phyloP scores from a whole-genome alignment of 2,888 invertebrate genomes.

The Elysia crispata region DNA sequence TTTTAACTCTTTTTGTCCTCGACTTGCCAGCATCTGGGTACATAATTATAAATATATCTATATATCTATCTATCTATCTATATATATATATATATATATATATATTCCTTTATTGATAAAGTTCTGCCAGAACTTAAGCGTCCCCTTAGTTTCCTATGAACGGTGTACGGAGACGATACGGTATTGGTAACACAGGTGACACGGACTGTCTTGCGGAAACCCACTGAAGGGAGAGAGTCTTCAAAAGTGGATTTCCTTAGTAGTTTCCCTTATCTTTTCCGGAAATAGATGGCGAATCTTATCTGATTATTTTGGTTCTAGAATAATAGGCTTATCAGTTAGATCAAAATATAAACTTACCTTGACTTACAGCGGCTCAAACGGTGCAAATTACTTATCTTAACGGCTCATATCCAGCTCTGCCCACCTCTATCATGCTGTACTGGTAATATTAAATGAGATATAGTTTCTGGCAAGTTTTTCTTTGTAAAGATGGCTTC shows the following conservation, averaged over 20 bases:
- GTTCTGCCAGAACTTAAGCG: neutral
- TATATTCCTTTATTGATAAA: neutral
- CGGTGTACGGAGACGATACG: neutral
- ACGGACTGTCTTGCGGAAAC: too few relatives aligned
- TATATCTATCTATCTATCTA: neutral
- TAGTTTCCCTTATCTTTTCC: slow-evolving; percentile 31
- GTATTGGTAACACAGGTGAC: too few relatives aligned
- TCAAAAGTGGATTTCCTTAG: neutral
- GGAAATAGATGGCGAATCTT: slow-evolving; percentile 44
- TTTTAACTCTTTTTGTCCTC: neutral
- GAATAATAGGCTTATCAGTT: too few relatives aligned
- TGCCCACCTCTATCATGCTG: neutral
- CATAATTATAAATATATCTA: neutral
- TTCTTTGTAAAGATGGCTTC: neutral
- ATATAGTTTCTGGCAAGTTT: too few relatives aligned
- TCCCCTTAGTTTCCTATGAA: neutral
- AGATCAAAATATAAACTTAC: too few relatives aligned
- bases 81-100: neutral
- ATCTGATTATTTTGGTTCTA: slow-evolving; percentile 23
- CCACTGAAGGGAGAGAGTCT: too few relatives aligned
- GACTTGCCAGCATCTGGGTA: neutral
- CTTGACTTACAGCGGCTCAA: too few relatives aligned
- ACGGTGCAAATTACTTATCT: too few relatives aligned
- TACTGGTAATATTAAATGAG: neutral
- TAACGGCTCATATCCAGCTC: too few relatives aligned